phyloP scores from a whole-genome alignment of 2,113 vertebrate genomes.

The Zosterops lateralis region DNA sequence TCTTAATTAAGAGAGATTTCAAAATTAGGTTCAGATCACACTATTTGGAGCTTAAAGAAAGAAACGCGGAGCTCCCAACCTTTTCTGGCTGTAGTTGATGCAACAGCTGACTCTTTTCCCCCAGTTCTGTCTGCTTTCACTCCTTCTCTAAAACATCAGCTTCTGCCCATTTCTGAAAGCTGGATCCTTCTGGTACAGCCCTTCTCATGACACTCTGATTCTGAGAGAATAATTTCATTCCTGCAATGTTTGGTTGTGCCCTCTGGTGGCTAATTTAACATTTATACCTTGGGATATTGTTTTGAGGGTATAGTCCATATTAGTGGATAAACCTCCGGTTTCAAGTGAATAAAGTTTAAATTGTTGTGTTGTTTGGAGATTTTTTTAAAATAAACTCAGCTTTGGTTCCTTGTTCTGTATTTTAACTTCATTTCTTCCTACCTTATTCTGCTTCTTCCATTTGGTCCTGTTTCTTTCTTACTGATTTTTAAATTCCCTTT shows the following conservation, averaged over 20 bases:
- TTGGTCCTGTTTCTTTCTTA: not conserved
- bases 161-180: not conserved
- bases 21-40: not conserved
- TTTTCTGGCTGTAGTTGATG: not conserved
- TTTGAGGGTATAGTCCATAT: not conserved
- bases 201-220: not conserved
- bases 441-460: not conserved
- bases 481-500: not conserved
- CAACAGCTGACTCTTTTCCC: not conserved
- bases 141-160: not conserved
- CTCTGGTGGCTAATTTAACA: slow-evolving; percentile 41
- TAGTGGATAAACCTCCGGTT: not conserved
- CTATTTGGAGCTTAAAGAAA: not conserved
- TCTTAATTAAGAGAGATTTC: not conserved
- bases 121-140: not conserved
- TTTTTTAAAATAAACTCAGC: not conserved
- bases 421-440: not conserved
- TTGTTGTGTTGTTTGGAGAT: not conserved
- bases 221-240: not conserved
- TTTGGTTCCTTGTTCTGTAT: not conserved
- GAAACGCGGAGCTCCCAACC: accelerated
- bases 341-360: not conserved
- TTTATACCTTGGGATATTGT: not conserved
- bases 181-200: not conserved
- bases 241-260: slow-evolving; percentile 10